Percentiles rank a stretch among this genome's conserved stretches.
Evolutionary conservation across 2,888 invertebrate genomes (phyloP).

Genomic region (Eretmocerus hayati): DNA sequence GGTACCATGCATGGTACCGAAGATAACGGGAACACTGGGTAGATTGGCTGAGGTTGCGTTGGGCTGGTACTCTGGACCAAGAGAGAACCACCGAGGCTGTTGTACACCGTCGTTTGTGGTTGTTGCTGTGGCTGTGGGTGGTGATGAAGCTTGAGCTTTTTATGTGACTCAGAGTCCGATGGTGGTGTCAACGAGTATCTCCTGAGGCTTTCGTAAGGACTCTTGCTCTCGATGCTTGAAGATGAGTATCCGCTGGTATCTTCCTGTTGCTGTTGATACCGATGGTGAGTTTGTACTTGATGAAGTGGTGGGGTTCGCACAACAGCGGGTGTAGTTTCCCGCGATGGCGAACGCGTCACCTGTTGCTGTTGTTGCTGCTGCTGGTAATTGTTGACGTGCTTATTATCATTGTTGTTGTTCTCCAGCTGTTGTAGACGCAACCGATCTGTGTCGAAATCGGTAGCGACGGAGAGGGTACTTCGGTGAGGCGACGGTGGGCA

Average conservation of each 20-base stretch:
- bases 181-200: slow-evolving; percentile 36
- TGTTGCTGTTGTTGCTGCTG: neutral
- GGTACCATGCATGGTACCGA: slow-evolving; percentile 19
- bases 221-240: slow-evolving; percentile 26
- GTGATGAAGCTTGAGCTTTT: too few relatives aligned
- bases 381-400: slow-evolving; percentile 9
- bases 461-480: neutral
- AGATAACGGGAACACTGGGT: slow-evolving; percentile 18
- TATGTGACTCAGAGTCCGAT: slow-evolving; percentile 30
- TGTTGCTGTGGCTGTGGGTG: too few relatives aligned
- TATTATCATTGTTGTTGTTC: slow-evolving; percentile 16
- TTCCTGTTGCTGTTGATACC: slow-evolving; percentile 10
- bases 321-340: too few relatives aligned
- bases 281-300: neutral
- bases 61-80: too few relatives aligned
- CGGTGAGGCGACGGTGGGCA: slow-evolving; percentile 6
- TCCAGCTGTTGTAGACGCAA: slow-evolving; percentile 1
- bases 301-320: slow-evolving; percentile 1
- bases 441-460: too few relatives aligned
- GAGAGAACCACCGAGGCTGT: too few relatives aligned
- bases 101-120: neutral
- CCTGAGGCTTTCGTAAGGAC: slow-evolving; percentile 27
- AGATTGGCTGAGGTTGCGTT: slow-evolving; percentile 4
- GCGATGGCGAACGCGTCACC: neutral
- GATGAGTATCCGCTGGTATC: slow-evolving; percentile 7